A percentile compares a stretch with the other conserved stretches of the same genome.
phyloP scores from a whole-genome alignment of 2,113 vertebrate genomes.

The Gopherus flavomarginatus region DNA sequence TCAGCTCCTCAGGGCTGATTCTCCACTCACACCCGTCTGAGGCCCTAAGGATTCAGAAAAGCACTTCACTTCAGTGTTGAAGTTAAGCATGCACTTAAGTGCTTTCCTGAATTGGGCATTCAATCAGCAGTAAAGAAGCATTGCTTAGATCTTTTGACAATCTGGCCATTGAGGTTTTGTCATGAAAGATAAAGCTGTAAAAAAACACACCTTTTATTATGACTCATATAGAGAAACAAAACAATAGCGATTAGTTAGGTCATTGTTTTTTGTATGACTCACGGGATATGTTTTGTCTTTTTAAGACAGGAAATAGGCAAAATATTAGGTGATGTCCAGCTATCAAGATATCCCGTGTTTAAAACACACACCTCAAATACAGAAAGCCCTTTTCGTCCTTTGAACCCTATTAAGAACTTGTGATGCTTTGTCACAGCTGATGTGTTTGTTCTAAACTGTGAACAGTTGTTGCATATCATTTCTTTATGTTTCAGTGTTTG shows the following conservation, averaged over 20 bases:
- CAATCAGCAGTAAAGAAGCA: neutral
- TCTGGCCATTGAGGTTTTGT: neutral
- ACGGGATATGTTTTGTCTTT: neutral
- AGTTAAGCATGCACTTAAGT: neutral
- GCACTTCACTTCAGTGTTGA: neutral
- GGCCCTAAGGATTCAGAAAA: neutral
- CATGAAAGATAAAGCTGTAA: neutral
- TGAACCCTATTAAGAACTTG: conserved; percentile 38
- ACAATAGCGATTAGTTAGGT: neutral
- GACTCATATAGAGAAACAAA: neutral
- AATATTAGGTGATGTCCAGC: neutral
- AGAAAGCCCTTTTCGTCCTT: conserved; percentile 35
- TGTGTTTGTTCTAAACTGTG: conserved; percentile 24
- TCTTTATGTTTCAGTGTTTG: conserved; percentile 37
- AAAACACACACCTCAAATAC: neutral
- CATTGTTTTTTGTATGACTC: neutral
- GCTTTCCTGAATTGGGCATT: neutral
- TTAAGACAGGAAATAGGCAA: neutral
- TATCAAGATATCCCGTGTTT: neutral
- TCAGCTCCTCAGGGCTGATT: neutral
- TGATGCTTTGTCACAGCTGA: conserved; percentile 48
- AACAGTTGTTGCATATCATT: conserved; percentile 38
- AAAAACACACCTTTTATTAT: neutral
- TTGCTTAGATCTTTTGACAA: neutral
- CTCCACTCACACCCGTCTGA: neutral